Evolutionary conservation across 2,113 vertebrate species (phyloP).

Genomic region (Hippolais icterina): DNA sequence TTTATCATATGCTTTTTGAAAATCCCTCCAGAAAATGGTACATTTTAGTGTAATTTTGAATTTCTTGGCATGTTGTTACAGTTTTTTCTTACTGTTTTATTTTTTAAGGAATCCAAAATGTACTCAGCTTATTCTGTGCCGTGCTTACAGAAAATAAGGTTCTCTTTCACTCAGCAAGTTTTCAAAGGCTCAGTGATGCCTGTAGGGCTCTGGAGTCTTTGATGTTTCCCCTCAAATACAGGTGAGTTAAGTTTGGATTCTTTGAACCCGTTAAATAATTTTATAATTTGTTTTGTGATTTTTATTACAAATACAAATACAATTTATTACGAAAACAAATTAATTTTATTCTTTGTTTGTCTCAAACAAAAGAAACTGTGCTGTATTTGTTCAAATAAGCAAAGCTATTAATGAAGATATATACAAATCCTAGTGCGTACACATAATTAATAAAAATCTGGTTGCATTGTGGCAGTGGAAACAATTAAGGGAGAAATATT

Average conservation of each 20-base stretch:
- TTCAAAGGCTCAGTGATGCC: conserved; percentile 95
- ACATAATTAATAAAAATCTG: neutral
- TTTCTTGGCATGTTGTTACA: neutral
- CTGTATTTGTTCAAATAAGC: neutral
- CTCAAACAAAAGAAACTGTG: neutral
- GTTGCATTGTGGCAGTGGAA: neutral
- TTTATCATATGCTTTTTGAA: neutral
- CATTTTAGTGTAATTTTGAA: neutral
- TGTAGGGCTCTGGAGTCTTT: conserved; percentile 92
- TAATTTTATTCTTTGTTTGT: neutral
- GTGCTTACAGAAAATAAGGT: conserved; percentile 98
- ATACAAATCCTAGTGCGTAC: neutral
- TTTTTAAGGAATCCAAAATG: conserved; percentile 94
- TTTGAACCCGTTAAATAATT: neutral
- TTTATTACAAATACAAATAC: neutral
- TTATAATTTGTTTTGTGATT: neutral
- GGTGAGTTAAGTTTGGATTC: conserved; percentile 73
- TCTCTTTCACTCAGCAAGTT: conserved; percentile 96
- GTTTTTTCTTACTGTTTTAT: neutral
- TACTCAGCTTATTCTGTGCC: conserved; percentile 94
- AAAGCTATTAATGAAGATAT: neutral
- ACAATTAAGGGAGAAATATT: neutral
- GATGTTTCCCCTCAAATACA: conserved; percentile 98
- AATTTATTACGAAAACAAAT: neutral
- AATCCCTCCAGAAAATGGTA: neutral